Percentiles rank a stretch among this genome's conserved stretches.
These are phyloP conservation scores for Bathynomus jamesi DNA, from an alignment of 1,140 invertebrate species.

Conservation along the genomic window DNA sequence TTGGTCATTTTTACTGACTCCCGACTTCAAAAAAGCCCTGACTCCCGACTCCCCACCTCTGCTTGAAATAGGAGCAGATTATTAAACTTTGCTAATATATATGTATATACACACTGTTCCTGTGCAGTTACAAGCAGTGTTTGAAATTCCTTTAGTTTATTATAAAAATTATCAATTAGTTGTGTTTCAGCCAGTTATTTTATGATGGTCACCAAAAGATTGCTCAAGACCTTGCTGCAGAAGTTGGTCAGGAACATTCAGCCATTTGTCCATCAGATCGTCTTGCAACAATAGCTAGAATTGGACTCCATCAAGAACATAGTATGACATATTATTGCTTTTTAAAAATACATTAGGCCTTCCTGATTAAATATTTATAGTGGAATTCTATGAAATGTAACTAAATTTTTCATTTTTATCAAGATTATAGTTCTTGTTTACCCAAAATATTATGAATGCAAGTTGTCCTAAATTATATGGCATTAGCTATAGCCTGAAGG, in stretches of 20 bases:
- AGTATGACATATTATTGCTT: slow-evolving; percentile 3
- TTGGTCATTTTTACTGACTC: background rate
- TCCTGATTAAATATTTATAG: too few relatives aligned
- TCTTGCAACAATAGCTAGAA: slow-evolving; percentile 19
- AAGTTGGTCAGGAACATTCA: slow-evolving; percentile 19
- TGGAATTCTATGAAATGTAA: too few relatives aligned
- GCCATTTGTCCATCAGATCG: slow-evolving; percentile 28
- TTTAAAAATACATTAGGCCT: too few relatives aligned
- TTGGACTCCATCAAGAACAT: slow-evolving; percentile 31
- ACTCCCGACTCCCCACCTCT: too few relatives aligned
- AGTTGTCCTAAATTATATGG: too few relatives aligned
- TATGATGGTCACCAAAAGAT: slow-evolving; percentile 32
- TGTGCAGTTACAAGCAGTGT: background rate
- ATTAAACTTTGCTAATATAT: background rate
- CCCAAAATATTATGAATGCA: too few relatives aligned
- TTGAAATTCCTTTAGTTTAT: background rate
- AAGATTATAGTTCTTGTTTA: too few relatives aligned
- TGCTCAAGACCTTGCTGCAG: slow-evolving; percentile 19
- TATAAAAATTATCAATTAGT: background rate
- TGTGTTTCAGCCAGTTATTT: slow-evolving; percentile 25
- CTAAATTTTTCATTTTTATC: too few relatives aligned
- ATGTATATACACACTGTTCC: background rate
- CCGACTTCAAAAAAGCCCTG: too few relatives aligned
- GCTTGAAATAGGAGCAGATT: too few relatives aligned
- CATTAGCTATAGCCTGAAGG: too few relatives aligned